Percentiles rank a stretch among this genome's conserved stretches.
These are phyloP conservation scores for Dinoponera quadriceps DNA, from an alignment of 1,140 invertebrate species.

Conservation along the genomic window DNA sequence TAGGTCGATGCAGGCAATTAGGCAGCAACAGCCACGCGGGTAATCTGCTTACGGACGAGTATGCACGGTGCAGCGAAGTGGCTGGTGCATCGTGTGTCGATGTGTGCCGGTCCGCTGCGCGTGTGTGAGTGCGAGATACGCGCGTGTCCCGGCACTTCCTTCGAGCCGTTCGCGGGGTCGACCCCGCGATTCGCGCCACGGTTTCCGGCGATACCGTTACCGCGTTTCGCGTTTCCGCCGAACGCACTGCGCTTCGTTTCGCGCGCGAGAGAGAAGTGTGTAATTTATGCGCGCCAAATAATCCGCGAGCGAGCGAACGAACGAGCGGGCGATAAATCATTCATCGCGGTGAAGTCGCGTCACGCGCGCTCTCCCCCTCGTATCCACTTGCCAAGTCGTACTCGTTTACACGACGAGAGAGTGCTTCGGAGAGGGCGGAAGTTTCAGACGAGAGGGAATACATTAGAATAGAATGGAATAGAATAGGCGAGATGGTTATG, in stretches of 20 bases:
- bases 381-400: conserved; percentile 12
- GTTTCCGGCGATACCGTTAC: conserved; percentile 57
- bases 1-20: conserved; percentile 41
- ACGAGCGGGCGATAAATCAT: conserved; percentile 52
- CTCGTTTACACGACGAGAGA: conserved; percentile 47
- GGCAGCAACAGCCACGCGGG: conserved; percentile 22
- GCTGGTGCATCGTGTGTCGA: neutral
- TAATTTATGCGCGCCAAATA: conserved; percentile 46
- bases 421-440: conserved; percentile 40
- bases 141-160: conserved; percentile 34
- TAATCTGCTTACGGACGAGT: conserved; percentile 48
- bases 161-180: conserved; percentile 19
- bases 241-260: conserved; percentile 31
- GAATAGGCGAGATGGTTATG: conserved; percentile 23
- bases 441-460: conserved; percentile 46
- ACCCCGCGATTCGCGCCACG: conserved; percentile 45
- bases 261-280: neutral
- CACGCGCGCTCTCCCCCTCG: conserved; percentile 31
- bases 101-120: too few relatives aligned
- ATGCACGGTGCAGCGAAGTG: conserved; percentile 15
- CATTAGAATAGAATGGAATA: conserved; percentile 56
- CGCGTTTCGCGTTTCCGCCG: conserved; percentile 45
- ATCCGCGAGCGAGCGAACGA: conserved; percentile 29
- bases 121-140: neutral
- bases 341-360: conserved; percentile 52